Evolutionary conservation across 2,888 invertebrate genomes (phyloP).

Genomic region (Macrophya alboannulata): DNA sequence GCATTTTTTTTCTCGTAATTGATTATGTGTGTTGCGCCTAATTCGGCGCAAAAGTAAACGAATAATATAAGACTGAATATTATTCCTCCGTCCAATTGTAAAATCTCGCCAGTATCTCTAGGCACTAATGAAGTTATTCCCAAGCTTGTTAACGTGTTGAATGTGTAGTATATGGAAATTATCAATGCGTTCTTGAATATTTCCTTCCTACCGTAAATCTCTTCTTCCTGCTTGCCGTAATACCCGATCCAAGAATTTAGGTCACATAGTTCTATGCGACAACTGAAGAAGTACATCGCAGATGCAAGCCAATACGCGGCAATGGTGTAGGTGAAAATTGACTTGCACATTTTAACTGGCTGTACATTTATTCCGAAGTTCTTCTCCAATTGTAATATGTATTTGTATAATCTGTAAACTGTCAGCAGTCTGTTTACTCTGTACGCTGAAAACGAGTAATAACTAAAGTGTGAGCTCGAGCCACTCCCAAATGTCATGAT

Average conservation of each 20-base stretch:
- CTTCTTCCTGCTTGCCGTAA: constrained; percentile 8
- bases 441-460: constrained; percentile 81
- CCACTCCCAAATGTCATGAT: not conserved
- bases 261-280: not conserved
- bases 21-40: constrained; percentile 42
- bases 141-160: constrained; percentile 32
- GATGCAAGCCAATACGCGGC: constrained; percentile 37
- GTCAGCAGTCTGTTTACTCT: constrained; percentile 82
- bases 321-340: constrained; percentile 33
- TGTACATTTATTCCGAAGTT: constrained; percentile 69
- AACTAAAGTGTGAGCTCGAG: not conserved
- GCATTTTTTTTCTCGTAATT: constrained; percentile 39
- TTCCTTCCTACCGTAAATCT: not conserved
- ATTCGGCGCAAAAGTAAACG: constrained; percentile 36
- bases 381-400: constrained; percentile 80
- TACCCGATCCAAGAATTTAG: constrained; percentile 28
- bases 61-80: constrained; percentile 34
- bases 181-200: constrained; percentile 18
- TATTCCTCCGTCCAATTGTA: constrained; percentile 43
- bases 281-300: constrained; percentile 10
- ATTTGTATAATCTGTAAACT: constrained; percentile 81
- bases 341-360: constrained; percentile 22
- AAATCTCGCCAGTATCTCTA: constrained; percentile 11
- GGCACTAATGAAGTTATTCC: constrained; percentile 12
- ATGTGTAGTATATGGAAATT: constrained; percentile 20